Evolutionary conservation across 1,140 invertebrate species (phyloP).

Genomic region (Apis cerana): DNA sequence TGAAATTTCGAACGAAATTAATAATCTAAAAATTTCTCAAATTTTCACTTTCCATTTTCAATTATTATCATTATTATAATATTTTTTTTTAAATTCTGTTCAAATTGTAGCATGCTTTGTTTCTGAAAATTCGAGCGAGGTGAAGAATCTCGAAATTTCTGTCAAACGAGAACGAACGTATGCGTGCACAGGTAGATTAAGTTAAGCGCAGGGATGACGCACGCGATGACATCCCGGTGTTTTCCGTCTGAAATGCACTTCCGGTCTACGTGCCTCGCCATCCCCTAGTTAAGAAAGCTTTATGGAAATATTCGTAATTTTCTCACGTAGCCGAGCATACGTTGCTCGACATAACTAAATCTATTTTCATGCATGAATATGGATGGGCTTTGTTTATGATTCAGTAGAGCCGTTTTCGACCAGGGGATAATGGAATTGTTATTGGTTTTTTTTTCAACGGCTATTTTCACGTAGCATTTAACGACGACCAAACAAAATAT

Average conservation of each 20-base stretch:
- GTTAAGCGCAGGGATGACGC: conserved; percentile 46
- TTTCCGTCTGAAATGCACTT: conserved; percentile 61
- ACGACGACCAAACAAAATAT: conserved; percentile 51
- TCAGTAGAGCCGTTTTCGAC: conserved; percentile 54
- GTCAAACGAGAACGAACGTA: background rate
- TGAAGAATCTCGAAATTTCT: background rate
- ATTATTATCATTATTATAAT: too few species aligned
- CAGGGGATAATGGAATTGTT: conserved; percentile 31
- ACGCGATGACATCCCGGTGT: conserved; percentile 45
- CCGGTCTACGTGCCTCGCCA: conserved; percentile 47
- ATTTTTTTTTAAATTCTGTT: too few species aligned
- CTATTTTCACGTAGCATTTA: conserved; percentile 22
- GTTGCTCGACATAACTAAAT: conserved; percentile 43
- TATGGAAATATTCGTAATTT: conserved; percentile 48
- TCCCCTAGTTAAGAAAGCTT: conserved; percentile 41
- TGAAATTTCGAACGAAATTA: background rate
- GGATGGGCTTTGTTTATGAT: conserved; percentile 58
- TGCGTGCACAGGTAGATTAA: conserved; percentile 39
- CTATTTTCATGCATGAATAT: conserved; percentile 56
- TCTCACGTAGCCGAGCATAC: conserved; percentile 41
- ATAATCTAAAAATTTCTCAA: background rate
- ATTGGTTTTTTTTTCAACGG: conserved; percentile 6
- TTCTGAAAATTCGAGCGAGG: background rate
- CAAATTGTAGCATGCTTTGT: too few species aligned
- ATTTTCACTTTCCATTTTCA: too few species aligned